These are phyloP conservation scores for Lycopodina hypogea DNA, from an alignment of 37 sponge, comb jelly and placozoan species.

Conservation along the genomic window DNA sequence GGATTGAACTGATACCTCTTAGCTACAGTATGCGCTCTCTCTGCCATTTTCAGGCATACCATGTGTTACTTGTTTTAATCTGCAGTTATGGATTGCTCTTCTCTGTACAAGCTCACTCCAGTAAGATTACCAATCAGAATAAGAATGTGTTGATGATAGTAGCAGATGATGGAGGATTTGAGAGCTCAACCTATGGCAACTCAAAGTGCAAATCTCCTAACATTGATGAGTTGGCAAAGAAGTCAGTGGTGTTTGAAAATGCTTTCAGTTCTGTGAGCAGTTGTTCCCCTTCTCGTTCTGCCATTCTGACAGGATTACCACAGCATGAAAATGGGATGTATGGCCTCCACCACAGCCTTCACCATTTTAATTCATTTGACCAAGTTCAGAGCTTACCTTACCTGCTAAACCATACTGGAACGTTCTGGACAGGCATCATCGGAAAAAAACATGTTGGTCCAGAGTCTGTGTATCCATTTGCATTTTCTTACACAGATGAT, in stretches of 20 bases:
- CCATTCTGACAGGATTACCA: constrained; percentile 67
- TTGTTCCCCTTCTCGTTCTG: constrained; percentile 78
- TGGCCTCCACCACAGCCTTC: constrained; percentile 56
- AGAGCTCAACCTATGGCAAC: constrained; percentile 53
- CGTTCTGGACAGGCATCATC: constrained; percentile 67
- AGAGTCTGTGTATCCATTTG: constrained; percentile 69
- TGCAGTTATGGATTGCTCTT: neutral
- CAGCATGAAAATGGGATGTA: constrained; percentile 88
- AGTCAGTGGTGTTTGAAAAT: constrained; percentile 30
- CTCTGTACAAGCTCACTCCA: too few species aligned
- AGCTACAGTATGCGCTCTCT: too few species aligned
- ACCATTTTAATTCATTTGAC: constrained; percentile 71
- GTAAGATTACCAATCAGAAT: neutral
- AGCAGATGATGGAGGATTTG: constrained; percentile 68
- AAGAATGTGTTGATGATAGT: constrained; percentile 70
- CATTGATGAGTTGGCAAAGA: constrained; percentile 49
- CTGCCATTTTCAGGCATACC: neutral
- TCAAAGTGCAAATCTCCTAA: constrained; percentile 56
- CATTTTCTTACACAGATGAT: constrained; percentile 63
- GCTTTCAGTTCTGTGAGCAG: constrained; percentile 76
- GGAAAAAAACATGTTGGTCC: constrained; percentile 85
- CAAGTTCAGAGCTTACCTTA: constrained; percentile 58
- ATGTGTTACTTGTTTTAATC: neutral
- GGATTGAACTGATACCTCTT: too few species aligned
- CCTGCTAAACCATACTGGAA: constrained; percentile 53